Percentiles rank a stretch among this genome's conserved stretches.
Evolutionary conservation across 2,888 invertebrate species (phyloP).

Genomic region (Metalampra italica): DNA sequence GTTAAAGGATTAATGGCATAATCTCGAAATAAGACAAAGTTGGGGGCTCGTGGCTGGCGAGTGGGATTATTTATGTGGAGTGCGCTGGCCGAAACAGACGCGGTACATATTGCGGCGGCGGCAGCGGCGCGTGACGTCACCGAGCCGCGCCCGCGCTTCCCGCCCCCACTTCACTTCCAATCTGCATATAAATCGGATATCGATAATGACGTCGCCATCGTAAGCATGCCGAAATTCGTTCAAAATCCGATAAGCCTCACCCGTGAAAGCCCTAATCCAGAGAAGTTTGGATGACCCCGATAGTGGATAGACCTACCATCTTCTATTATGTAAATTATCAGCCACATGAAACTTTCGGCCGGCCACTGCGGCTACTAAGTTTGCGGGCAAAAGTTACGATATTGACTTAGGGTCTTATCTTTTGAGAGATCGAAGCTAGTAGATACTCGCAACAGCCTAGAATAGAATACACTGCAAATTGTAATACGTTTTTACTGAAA

Average conservation of each 20-base stretch:
- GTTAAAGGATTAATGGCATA: conserved; percentile 58
- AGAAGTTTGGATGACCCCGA: conserved; percentile 74
- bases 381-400: conserved; percentile 63
- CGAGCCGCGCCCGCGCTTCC: conserved; percentile 29
- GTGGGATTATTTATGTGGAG: conserved; percentile 49
- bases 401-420: conserved; percentile 62
- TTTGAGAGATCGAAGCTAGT: conserved; percentile 46
- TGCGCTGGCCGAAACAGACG: conserved; percentile 20
- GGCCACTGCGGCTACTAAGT: conserved; percentile 64
- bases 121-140: conserved; percentile 9
- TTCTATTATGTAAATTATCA: conserved; percentile 78
- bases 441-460: conserved; percentile 37
- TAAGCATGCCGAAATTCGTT: conserved; percentile 72
- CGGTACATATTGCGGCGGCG: conserved; percentile 18
- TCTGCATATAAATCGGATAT: conserved; percentile 79
- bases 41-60: conserved; percentile 43
- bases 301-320: conserved; percentile 72
- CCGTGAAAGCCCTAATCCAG: conserved; percentile 73
- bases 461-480: conserved; percentile 36
- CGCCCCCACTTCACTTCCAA: conserved; percentile 55
- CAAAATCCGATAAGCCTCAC: conserved; percentile 73
- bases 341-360: conserved; percentile 67
- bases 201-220: conserved; percentile 74
- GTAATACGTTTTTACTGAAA: neutral
- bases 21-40: conserved; percentile 55